Evolutionary conservation across 2,888 invertebrate species (phyloP).

Genomic region (Phaonia tiefii): DNA sequence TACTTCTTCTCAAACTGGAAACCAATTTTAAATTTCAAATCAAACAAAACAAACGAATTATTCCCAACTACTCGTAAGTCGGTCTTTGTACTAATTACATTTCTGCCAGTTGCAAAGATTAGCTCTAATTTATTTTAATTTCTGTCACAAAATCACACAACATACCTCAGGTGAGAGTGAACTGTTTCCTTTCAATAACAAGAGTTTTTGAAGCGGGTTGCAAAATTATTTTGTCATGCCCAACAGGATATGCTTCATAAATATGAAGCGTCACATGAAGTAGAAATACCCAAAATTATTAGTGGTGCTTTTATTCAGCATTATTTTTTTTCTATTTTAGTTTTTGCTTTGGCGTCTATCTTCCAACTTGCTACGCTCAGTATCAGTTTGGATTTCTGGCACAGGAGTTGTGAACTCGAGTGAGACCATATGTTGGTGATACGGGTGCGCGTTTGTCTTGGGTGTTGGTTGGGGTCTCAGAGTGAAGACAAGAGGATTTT

Average conservation of each 20-base stretch:
- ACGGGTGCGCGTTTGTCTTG: not conserved
- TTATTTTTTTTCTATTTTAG: not conserved
- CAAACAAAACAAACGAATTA: too few species aligned
- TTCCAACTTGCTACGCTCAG: not conserved
- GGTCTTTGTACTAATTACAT: too few species aligned
- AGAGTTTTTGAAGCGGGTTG: slow-evolving; percentile 57
- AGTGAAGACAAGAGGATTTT: slow-evolving; percentile 6
- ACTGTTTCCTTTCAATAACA: slow-evolving; percentile 17
- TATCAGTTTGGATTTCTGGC: slow-evolving; percentile 16
- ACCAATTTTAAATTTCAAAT: too few species aligned
- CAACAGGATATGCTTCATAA: slow-evolving; percentile 6
- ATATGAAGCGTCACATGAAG: slow-evolving; percentile 33
- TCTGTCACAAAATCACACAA: too few species aligned
- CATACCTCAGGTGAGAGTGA: too few species aligned
- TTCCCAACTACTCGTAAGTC: too few species aligned
- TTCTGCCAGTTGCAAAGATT: too few species aligned
- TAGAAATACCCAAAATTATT: slow-evolving; percentile 57
- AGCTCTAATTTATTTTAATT: too few species aligned
- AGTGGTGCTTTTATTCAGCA: slow-evolving; percentile 10
- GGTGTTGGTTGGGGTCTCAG: not conserved
- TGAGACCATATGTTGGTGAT: not conserved
- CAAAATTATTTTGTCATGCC: slow-evolving; percentile 44
- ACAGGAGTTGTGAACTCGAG: slow-evolving; percentile 14
- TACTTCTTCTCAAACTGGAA: too few species aligned
- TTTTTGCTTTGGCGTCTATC: slow-evolving; percentile 2